Base-by-base conservation (phyloP, 2,797 vertebrate species). In the Acridotheres tristis region DNA sequence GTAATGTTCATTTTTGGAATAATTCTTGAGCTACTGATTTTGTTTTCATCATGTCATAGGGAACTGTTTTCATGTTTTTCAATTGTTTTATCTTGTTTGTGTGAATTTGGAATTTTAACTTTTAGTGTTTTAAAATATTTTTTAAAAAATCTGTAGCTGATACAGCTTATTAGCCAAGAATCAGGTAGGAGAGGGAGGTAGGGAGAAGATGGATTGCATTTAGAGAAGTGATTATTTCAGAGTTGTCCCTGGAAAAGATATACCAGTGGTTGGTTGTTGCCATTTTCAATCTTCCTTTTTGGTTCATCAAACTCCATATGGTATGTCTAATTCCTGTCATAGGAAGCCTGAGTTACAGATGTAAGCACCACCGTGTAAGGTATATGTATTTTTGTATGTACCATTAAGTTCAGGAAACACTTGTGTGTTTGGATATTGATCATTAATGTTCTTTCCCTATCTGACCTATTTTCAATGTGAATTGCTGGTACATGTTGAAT, bases 111-210 rank as follows among this genome's bases (percentile, higher is more conserved):
- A 74, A 63, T 77, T 94, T 79, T 42, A 54, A 36, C 34, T n/a
- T 40, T 8, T 9, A 38, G 7, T 19, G 18, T 19, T 53, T 30
- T 53, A 30, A 51, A 18, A 4, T 11, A 36, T 25, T 40, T 57
- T 74, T 74, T 59, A 6, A 72, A 85, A 45, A 26, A 29, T 26
- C 32, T 3, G 11, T 43, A 74, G 21, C 29, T 77, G 38, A 34
- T 77, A 15, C 5, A 75, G 16, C 6, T 77, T 48, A 32, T 4
- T 85, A 63, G 15, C 48, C 48, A 57, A 71, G 36, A 83, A 30
- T 36, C 38, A 19, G 5, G 9, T 4, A 3, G 26, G 5, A 4
- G 3, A 20, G 3, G 6, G 17, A 25, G 11, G 1, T 16, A 40
- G 34, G 55, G 20, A 62, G 48, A 47, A 54, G 40, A 19, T 2